These are phyloP conservation scores for Ailurus styani DNA, from an alignment of 2,113 vertebrate species.

Conservation along the genomic window DNA sequence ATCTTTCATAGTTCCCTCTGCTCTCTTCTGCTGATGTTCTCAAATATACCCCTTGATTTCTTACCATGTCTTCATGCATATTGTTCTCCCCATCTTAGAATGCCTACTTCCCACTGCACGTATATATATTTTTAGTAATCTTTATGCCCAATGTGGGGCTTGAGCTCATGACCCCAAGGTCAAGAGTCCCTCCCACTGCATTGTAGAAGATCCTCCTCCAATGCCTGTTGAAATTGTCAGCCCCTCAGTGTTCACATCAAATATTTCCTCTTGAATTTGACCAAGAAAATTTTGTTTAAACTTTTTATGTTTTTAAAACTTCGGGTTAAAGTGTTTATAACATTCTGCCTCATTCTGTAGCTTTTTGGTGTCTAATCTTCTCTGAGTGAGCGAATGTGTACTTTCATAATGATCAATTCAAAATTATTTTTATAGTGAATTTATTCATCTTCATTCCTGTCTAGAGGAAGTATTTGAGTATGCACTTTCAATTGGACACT, in stretches of 20 bases:
- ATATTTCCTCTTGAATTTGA: neutral
- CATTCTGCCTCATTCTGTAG: neutral
- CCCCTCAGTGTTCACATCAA: neutral
- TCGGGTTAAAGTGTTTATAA: neutral
- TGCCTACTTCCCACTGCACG: neutral
- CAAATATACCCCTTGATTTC: neutral
- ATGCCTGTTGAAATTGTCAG: neutral
- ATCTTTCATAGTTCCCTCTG: neutral
- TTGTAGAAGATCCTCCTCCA: neutral
- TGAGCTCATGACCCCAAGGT: neutral
- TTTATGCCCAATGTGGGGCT: neutral
- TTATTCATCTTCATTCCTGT: neutral
- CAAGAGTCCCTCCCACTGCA: neutral
- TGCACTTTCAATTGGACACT: neutral
- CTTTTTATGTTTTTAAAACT: neutral
- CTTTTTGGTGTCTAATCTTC: neutral
- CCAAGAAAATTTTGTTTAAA: neutral
- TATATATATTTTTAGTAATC: neutral
- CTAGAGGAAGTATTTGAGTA: neutral
- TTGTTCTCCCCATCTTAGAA: neutral
- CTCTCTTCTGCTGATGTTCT: neutral
- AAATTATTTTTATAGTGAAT: conserved; percentile 21
- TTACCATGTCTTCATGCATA: neutral
- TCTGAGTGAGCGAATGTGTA: neutral
- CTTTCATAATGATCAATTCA: conserved; percentile 1